Conservation (phyloP, 2,113 vertebrate genomes). For the Thryonomys swinderianus region DNA sequence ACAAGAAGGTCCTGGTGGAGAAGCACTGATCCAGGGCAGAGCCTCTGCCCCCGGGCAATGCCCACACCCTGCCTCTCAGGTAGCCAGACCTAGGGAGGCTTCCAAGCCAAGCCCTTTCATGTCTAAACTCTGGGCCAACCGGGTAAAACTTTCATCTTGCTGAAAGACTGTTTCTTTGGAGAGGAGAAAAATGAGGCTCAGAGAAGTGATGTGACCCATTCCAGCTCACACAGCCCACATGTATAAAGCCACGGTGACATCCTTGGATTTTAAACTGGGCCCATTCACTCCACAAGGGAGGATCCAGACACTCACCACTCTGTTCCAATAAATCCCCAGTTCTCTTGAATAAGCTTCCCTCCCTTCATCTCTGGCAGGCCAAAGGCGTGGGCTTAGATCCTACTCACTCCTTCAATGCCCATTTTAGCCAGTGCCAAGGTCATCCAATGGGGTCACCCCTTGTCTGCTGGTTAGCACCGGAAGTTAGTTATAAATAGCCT, state of each 20-base stretch:
- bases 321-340: background rate
- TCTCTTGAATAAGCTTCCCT: background rate
- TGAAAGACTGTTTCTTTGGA: background rate
- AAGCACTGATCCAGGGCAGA: background rate
- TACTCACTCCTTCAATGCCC: background rate
- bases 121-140: background rate
- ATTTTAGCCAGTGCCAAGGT: background rate
- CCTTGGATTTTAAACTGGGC: background rate
- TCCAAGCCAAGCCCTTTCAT: rapidly evolving
- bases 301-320: background rate
- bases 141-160: background rate
- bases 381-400: background rate
- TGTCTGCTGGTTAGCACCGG: background rate
- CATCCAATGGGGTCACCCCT: background rate
- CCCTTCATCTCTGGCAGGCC: background rate
- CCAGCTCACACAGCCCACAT: background rate
- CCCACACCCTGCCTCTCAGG: no score
- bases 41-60: rapidly evolving
- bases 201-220: background rate
- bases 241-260: background rate
- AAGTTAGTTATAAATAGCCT: conserved; percentile 17
- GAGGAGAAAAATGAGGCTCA: background rate
- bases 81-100: background rate
- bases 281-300: background rate
- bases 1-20: background rate